Evolutionary conservation across 1,140 invertebrate genomes (phyloP).

Genomic region (Atta cephalotes): DNA sequence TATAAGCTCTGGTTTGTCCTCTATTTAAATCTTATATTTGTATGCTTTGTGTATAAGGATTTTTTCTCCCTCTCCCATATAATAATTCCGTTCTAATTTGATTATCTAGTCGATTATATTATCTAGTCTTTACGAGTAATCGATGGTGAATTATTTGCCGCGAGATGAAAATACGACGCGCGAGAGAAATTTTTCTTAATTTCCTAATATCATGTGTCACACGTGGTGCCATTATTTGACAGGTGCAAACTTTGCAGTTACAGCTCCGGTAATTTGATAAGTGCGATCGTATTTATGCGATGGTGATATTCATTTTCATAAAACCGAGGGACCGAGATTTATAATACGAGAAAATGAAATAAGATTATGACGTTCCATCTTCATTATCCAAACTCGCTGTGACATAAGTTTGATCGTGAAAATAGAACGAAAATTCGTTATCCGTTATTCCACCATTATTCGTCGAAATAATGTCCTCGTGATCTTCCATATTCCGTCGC

Average conservation of each 20-base stretch:
- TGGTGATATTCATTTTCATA: constrained; percentile 57
- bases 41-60: neutral
- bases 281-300: constrained; percentile 56
- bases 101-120: constrained; percentile 26
- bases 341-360: constrained; percentile 65
- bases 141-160: constrained; percentile 39
- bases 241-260: constrained; percentile 55
- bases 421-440: constrained; percentile 64
- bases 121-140: constrained; percentile 16
- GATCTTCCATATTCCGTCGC: constrained; percentile 50
- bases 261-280: constrained; percentile 57
- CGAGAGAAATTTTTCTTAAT: constrained; percentile 47
- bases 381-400: constrained; percentile 60
- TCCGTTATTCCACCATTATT: constrained; percentile 55
- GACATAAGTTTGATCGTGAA: constrained; percentile 61
- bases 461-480: constrained; percentile 55
- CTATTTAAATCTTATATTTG: neutral
- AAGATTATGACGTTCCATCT: constrained; percentile 65
- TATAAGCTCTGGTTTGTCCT: neutral
- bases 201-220: constrained; percentile 41
- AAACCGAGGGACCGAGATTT: constrained; percentile 54
- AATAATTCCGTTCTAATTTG: neutral
- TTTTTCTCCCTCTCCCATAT: neutral
- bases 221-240: constrained; percentile 48
- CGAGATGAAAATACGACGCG: neutral